Base-by-base conservation (phyloP, 2,797 vertebrate genomes). In the Pipistrellus pygmaeus region DNA sequence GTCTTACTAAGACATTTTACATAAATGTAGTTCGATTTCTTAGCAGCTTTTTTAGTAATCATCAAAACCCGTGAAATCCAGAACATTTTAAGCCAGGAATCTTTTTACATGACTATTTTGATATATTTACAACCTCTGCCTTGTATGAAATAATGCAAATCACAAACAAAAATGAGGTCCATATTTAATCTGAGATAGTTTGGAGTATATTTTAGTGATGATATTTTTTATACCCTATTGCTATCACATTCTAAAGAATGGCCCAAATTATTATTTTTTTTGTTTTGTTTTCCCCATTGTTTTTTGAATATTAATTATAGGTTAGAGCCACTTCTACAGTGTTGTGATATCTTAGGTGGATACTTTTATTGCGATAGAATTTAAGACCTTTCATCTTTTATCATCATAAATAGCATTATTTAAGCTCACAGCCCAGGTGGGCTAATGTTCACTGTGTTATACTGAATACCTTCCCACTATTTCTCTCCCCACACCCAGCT, bases 301-400 rank as follows among this genome's bases (percentile, higher is more conserved):
- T 89, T 89, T 87, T 46, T 44, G 73, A 55, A 41, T 66, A 55
- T 55, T 53, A 64, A 81, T 93, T 86, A 44, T 72, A 90, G 66
- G 66, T 76, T 81, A 78, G 44, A 32, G 83, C 38, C 35, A 60
- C 91, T 93, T 89, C 7, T 93, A 35, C 71, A 84, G 53, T 44
- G 8, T 78, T 91, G 94, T 53, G 44, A 17, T 86, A 71, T 86
- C 71, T 94, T 76, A 81, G 72, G 12, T 78, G 32, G 55, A n/a
- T 71, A 23, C 57, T 91, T 93, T 91, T 85, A 72, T 91, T 84
- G 27, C n/a, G 38, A 75, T 83, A 71, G 69, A 46, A 85, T 82
- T 72, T 38, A 51, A 83, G 71, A 66, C n/a, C 35, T 83, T 83
- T 80, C 13, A 27, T 18, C 44, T 88, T 94, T 89, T 80, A 51